Evolutionary conservation across 1,140 invertebrate genomes (phyloP).

Genomic region (Drosophila santomea): DNA sequence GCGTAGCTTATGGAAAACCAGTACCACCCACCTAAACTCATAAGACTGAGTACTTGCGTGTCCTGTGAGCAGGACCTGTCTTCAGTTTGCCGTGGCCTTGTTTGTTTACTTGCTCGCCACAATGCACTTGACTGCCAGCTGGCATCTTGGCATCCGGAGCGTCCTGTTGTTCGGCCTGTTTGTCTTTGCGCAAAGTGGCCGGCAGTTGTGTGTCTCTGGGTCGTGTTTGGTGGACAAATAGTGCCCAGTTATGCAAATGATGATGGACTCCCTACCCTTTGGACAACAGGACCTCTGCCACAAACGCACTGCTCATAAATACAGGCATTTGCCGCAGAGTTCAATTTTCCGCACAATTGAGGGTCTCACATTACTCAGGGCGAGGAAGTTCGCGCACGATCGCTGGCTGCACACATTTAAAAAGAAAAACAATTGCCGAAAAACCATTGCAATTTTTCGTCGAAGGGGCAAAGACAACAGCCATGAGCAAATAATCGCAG

Average conservation of each 20-base stretch:
- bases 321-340: slow-evolving; percentile 35
- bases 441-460: slow-evolving; percentile 51
- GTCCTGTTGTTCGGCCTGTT: slow-evolving; percentile 19
- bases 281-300: background rate
- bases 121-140: slow-evolving; percentile 39
- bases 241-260: slow-evolving; percentile 47
- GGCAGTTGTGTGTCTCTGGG: slow-evolving; percentile 14
- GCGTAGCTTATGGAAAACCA: background rate
- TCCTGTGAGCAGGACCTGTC: slow-evolving; percentile 17
- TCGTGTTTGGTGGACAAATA: slow-evolving; percentile 41
- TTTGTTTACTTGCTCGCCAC: slow-evolving; percentile 35
- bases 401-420: slow-evolving; percentile 25
- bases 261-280: background rate
- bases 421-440: slow-evolving; percentile 49
- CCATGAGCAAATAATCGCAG: slow-evolving; percentile 68
- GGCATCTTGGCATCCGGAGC: slow-evolving; percentile 37
- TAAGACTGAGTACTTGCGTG: slow-evolving; percentile 13
- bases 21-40: background rate
- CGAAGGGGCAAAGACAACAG: slow-evolving; percentile 45
- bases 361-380: slow-evolving; percentile 38
- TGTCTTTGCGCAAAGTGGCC: slow-evolving; percentile 37
- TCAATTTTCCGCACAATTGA: slow-evolving; percentile 68
- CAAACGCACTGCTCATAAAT: slow-evolving; percentile 24
- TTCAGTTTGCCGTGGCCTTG: slow-evolving; percentile 9
- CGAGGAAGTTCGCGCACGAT: slow-evolving; percentile 23